Conservation (phyloP, 2,797 vertebrate genomes). For the Synaphobranchus kaupii region DNA sequence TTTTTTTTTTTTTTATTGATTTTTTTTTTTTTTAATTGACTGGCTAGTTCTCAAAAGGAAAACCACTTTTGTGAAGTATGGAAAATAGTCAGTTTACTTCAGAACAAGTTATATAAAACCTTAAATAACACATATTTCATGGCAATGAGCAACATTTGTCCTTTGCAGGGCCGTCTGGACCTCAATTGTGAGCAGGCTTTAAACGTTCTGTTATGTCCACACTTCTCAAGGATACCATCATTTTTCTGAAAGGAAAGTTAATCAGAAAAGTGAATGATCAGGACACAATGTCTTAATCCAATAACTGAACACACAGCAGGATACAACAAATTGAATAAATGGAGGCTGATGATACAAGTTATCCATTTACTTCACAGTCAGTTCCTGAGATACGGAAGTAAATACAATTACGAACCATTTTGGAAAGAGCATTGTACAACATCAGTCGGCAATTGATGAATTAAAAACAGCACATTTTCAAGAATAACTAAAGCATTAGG, state of each 20-base stretch:
- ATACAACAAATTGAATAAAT: conserved; percentile 13
- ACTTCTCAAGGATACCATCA: not conserved
- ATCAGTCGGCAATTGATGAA: not conserved
- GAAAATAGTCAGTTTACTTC: not conserved
- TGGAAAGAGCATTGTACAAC: conserved; percentile 26
- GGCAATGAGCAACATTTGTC: not conserved
- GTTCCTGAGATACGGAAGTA: conserved; percentile 44
- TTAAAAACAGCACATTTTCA: not conserved
- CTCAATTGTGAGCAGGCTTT: not conserved
- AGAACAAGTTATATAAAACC: not conserved
- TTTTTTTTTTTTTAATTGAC: not conserved
- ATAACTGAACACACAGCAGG: not conserved
- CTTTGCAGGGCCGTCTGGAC: not conserved
- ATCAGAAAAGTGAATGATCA: conserved; percentile 12
- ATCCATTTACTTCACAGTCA: conserved; percentile 46
- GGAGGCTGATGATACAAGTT: conserved; percentile 40
- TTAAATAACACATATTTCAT: not conserved
- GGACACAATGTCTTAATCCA: conserved; percentile 8
- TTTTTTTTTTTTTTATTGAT: too few relatives aligned
- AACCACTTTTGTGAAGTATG: not conserved
- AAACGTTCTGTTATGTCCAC: conserved; percentile 5
- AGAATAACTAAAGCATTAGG: not conserved
- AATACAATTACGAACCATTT: conserved; percentile 50
- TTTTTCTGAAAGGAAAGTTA: not conserved
- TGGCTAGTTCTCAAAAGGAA: not conserved